phyloP scores from a whole-genome alignment of 2,888 invertebrate genomes.

The Trissolcus brochymenae region DNA sequence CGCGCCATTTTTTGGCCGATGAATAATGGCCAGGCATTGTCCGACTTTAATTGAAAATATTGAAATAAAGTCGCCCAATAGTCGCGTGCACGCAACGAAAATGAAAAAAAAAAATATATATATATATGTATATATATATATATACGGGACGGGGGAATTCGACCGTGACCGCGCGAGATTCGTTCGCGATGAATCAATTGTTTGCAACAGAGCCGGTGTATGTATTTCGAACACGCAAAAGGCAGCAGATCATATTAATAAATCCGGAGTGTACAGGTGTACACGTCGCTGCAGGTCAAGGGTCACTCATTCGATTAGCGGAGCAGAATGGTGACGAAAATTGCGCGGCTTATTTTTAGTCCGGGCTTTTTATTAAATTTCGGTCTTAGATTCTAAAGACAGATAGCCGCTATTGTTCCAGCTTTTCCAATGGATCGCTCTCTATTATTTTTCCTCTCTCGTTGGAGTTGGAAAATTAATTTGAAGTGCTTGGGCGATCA shows the following conservation, averaged over 20 bases:
- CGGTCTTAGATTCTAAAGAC: constrained; percentile 34
- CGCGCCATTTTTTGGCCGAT: constrained; percentile 21
- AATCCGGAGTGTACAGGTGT: constrained; percentile 28
- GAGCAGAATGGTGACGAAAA: constrained; percentile 27
- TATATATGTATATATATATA: no score
- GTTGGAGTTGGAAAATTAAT: constrained; percentile 11
- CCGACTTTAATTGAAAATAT: constrained; percentile 76
- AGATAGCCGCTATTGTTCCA: constrained; percentile 34
- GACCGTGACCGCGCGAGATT: constrained; percentile 45
- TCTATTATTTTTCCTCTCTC: constrained; percentile 19
- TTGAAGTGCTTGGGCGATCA: constrained; percentile 11
- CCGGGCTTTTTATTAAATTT: constrained; percentile 25
- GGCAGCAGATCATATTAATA: constrained; percentile 34
- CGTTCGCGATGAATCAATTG: constrained; percentile 41
- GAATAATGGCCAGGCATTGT: constrained; percentile 66
- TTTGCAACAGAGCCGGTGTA: constrained; percentile 36
- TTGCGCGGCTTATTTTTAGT: constrained; percentile 34
- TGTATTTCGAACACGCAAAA: constrained; percentile 34
- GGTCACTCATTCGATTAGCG: constrained; percentile 31
- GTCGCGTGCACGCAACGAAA: constrained; percentile 23
- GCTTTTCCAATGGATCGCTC: constrained; percentile 14
- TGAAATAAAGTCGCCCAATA: constrained; percentile 75
- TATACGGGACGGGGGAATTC: constrained; percentile 37
- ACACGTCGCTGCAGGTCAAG: constrained; percentile 28
- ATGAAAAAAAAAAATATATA: neutral